These are phyloP conservation scores for Clivina fossor DNA, from an alignment of 2,888 invertebrate genomes.

Conservation along the genomic window DNA sequence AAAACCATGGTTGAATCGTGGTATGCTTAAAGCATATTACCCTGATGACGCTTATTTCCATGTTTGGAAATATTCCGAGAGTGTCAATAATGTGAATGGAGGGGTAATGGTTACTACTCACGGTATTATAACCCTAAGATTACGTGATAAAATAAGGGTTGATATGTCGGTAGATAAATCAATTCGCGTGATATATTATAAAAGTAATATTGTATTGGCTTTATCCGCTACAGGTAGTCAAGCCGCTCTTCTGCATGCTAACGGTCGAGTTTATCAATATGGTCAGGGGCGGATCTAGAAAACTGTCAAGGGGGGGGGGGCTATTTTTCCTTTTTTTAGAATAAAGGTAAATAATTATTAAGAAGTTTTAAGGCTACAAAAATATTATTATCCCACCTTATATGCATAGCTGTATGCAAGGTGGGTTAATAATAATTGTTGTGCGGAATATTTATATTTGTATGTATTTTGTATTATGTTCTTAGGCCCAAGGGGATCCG, in stretches of 20 bases:
- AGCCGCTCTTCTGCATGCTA: conserved; percentile 82
- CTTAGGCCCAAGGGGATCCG: no score
- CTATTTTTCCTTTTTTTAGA: no score
- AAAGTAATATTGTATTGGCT: conserved; percentile 80
- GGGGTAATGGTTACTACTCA: conserved; percentile 73
- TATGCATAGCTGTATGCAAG: no score
- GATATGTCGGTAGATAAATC: conserved; percentile 81
- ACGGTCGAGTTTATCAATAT: conserved; percentile 83
- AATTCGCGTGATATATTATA: conserved; percentile 71
- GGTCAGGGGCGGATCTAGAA: no score
- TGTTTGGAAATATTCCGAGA: conserved; percentile 56
- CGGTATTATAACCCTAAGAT: conserved; percentile 77
- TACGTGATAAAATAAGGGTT: conserved; percentile 78
- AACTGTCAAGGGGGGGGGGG: no score
- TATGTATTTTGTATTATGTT: no score
- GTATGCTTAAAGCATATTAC: conserved; percentile 6
- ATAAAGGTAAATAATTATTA: no score
- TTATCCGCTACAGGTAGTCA: conserved; percentile 77
- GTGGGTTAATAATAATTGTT: no score
- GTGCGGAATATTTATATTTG: no score
- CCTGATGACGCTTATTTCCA: conserved; percentile 39
- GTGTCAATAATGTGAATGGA: conserved; percentile 58
- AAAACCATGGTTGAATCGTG: conserved; percentile 22
- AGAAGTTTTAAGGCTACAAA: no score
- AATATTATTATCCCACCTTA: no score